Evolutionary conservation across 2,888 invertebrate species (phyloP).

Genomic region (Hydrotaea cyrtoneurina): DNA sequence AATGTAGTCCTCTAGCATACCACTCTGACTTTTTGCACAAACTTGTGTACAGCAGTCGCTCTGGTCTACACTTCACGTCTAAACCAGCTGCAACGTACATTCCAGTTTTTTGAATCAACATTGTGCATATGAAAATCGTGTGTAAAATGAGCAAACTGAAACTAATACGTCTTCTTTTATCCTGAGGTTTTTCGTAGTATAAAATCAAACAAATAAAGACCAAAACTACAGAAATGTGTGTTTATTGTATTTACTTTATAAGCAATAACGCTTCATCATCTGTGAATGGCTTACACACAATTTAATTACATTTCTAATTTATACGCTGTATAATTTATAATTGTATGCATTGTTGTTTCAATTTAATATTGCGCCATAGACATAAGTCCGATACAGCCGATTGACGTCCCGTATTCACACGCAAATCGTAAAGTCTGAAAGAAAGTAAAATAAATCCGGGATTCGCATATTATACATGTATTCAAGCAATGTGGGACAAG

Average conservation of each 20-base stretch:
- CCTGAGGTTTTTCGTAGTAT: too few species aligned
- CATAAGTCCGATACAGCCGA: constrained; percentile 94
- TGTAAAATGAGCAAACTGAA: too few species aligned
- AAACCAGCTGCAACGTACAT: too few species aligned
- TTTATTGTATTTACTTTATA: constrained; percentile 11
- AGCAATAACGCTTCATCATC: background rate
- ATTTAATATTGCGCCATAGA: constrained; percentile 89
- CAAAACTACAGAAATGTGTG: background rate
- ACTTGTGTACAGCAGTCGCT: too few species aligned
- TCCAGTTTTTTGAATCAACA: too few species aligned
- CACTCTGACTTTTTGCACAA: too few species aligned
- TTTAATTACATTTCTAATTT: constrained; percentile 4
- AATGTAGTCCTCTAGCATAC: too few species aligned
- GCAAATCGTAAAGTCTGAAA: constrained; percentile 86
- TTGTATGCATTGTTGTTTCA: constrained; percentile 80
- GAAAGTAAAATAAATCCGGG: constrained; percentile 28
- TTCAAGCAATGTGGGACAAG: too few species aligned
- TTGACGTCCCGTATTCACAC: constrained; percentile 88
- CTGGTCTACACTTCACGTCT: too few species aligned
- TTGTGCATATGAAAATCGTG: too few species aligned
- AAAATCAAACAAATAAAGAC: too few species aligned
- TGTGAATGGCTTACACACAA: background rate
- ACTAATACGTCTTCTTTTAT: too few species aligned
- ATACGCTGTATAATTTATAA: constrained; percentile 70
- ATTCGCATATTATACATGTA: constrained; percentile 10